Percentiles rank a stretch among this genome's conserved stretches.
phyloP scores from a whole-genome alignment of 2,888 invertebrate genomes.

The Cenopis cana region DNA sequence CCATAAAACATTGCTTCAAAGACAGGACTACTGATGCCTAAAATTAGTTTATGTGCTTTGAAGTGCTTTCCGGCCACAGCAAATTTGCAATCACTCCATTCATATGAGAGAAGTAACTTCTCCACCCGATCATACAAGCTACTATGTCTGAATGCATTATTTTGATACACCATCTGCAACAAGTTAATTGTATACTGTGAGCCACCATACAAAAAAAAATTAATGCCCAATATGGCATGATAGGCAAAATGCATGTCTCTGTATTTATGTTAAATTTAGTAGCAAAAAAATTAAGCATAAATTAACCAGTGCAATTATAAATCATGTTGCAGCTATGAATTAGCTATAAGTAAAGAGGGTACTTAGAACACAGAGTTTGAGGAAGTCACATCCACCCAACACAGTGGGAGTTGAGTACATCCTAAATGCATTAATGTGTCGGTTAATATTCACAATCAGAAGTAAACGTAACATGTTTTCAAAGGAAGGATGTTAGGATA shows the following conservation, averaged over 20 bases:
- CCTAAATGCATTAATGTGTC: constrained; percentile 4
- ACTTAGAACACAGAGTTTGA: constrained; percentile 18
- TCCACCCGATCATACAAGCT: constrained; percentile 78
- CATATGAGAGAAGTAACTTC: constrained; percentile 76
- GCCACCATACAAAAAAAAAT: no score
- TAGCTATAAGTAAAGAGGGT: constrained; percentile 17
- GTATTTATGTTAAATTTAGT: neutral
- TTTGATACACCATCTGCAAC: constrained; percentile 75
- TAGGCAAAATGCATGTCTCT: constrained; percentile 18
- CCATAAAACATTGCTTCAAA: constrained; percentile 89
- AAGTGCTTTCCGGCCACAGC: constrained; percentile 79
- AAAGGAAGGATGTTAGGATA: constrained; percentile 9
- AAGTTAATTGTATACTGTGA: constrained; percentile 45
- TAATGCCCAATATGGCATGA: neutral
- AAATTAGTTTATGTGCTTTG: constrained; percentile 86
- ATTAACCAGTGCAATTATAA: neutral
- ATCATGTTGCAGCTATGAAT: constrained; percentile 18
- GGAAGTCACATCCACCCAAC: constrained; percentile 14
- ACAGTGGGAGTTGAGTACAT: constrained; percentile 7
- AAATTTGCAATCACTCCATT: constrained; percentile 87
- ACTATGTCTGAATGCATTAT: constrained; percentile 61
- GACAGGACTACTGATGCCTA: constrained; percentile 88
- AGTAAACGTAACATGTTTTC: neutral
- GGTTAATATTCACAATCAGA: constrained; percentile 6
- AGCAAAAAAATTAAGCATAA: constrained; percentile 20